These are phyloP conservation scores for Lamprotornis superbus DNA, from an alignment of 2,113 vertebrate genomes.

Conservation along the genomic window DNA sequence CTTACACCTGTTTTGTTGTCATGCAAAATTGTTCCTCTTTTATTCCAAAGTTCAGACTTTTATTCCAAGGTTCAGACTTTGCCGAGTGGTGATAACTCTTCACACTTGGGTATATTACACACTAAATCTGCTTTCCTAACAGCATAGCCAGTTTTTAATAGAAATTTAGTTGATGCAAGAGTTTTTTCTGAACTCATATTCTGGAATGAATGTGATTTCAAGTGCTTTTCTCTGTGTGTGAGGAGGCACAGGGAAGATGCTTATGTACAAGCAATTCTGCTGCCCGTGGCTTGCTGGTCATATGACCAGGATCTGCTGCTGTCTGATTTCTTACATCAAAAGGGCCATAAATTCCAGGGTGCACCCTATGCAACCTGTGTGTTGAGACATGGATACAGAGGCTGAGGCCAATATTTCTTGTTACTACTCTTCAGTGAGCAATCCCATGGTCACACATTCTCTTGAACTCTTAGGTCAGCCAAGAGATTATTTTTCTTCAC, in stretches of 20 bases:
- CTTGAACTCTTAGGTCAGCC: background rate
- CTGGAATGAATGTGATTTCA: background rate
- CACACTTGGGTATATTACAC: background rate
- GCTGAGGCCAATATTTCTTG: background rate
- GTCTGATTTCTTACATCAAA: background rate
- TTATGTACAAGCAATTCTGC: background rate
- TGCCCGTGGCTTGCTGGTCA: background rate
- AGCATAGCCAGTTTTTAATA: background rate
- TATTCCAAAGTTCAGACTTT: background rate
- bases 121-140: background rate
- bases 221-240: background rate
- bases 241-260: background rate
- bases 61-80: background rate
- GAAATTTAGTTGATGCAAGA: background rate
- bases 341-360: background rate
- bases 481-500: background rate
- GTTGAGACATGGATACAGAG: background rate
- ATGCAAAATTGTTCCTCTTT: background rate
- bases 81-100: background rate
- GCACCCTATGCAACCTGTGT: background rate
- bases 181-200: background rate
- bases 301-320: background rate
- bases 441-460: background rate
- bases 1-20: slow-evolving; percentile 31
- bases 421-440: background rate